Percentiles rank a stretch among this genome's conserved stretches.
These are phyloP conservation scores for Ptilodon capucinus DNA, from an alignment of 2,888 invertebrate genomes.

Conservation along the genomic window DNA sequence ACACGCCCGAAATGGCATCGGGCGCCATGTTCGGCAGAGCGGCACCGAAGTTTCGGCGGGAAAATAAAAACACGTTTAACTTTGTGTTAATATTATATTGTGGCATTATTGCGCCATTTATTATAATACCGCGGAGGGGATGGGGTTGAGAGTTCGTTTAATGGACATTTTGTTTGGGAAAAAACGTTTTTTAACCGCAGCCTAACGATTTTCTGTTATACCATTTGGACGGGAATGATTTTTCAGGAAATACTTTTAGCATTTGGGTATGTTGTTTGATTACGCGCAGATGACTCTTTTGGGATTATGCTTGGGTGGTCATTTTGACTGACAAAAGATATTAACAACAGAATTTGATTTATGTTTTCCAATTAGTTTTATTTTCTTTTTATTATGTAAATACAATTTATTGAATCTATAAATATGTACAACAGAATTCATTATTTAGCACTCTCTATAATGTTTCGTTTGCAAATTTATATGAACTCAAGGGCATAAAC, in stretches of 20 bases:
- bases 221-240: conserved; percentile 63
- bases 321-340: too few relatives aligned
- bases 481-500: too few relatives aligned
- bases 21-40: conserved; percentile 56
- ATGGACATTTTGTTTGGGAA: conserved; percentile 79
- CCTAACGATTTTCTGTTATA: conserved; percentile 65
- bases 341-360: too few relatives aligned
- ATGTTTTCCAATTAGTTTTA: too few relatives aligned
- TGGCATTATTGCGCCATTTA: conserved; percentile 81
- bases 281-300: too few relatives aligned
- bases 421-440: too few relatives aligned
- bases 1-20: conserved; percentile 61
- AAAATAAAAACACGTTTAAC: conserved; percentile 81
- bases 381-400: too few relatives aligned
- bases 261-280: conserved; percentile 50
- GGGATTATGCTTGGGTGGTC: too few relatives aligned
- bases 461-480: too few relatives aligned
- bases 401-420: too few relatives aligned
- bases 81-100: conserved; percentile 83
- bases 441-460: too few relatives aligned
- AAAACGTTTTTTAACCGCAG: conserved; percentile 68
- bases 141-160: conserved; percentile 76
- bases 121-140: conserved; percentile 78
- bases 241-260: too few relatives aligned
- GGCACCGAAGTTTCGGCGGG: conserved; percentile 68